These are phyloP conservation scores for Syrrhaptes paradoxus DNA, from an alignment of 2,113 vertebrate species.

Conservation along the genomic window DNA sequence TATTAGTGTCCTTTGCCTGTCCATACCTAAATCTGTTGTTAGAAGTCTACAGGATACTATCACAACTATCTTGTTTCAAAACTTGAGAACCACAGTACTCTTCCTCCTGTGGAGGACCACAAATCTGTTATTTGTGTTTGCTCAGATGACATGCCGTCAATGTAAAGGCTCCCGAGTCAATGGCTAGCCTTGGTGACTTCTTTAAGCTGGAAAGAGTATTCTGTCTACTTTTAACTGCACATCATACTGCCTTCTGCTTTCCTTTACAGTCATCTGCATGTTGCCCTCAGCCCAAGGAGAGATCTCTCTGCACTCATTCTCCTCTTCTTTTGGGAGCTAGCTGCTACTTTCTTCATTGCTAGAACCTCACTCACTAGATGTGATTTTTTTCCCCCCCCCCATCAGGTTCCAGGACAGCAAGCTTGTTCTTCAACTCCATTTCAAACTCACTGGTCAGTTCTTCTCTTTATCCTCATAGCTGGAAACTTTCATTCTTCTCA, in stretches of 20 bases:
- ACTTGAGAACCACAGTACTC: neutral
- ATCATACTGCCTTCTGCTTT: neutral
- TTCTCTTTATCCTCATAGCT: conserved; percentile 55
- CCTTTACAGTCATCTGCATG: neutral
- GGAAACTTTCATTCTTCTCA: conserved; percentile 69
- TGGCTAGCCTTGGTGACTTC: neutral
- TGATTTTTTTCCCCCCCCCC: neutral
- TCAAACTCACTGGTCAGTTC: conserved; percentile 60
- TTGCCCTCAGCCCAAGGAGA: neutral
- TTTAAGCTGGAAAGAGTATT: neutral
- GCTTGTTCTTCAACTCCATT: conserved; percentile 58
- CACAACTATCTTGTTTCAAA: neutral
- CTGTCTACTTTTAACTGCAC: neutral
- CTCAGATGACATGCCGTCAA: neutral
- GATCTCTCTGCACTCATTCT: neutral
- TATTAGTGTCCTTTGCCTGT: neutral
- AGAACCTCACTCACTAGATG: neutral
- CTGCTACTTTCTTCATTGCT: conserved; percentile 25
- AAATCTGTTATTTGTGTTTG: neutral
- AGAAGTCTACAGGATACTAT: neutral
- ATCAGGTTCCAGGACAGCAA: neutral
- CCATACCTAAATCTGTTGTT: neutral
- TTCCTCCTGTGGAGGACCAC: neutral
- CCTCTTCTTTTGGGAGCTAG: conserved; percentile 13
- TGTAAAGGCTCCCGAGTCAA: neutral